Conservation (phyloP, 2,888 invertebrate species). For the Rhagonycha lutea region DNA sequence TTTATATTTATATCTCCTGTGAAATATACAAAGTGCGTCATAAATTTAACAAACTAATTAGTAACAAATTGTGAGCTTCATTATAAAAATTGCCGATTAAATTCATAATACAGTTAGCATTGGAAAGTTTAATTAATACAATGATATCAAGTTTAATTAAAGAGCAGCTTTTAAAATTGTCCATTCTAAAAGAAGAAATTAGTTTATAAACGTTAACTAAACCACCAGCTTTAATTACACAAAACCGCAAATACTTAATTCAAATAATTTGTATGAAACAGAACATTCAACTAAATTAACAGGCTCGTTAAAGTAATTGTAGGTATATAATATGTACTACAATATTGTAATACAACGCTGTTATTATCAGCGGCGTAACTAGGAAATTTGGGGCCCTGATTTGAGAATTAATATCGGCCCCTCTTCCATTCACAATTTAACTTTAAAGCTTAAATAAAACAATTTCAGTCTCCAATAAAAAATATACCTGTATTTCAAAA, state of each 20-base stretch:
- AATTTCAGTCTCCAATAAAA: no score
- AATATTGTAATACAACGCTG: not conserved
- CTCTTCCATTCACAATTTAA: no score
- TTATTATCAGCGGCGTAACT: no score
- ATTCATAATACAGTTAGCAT: not conserved
- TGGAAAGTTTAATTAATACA: not conserved
- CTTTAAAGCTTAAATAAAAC: no score
- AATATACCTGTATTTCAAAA: no score
- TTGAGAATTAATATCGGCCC: no score
- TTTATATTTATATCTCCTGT: no score
- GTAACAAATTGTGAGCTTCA: not conserved
- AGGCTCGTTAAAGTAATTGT: not conserved
- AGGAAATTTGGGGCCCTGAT: no score
- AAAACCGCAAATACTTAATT: not conserved
- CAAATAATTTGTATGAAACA: conserved; percentile 1
- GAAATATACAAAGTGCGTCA: not conserved
- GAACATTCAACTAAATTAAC: not conserved
- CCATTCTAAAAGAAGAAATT: not conserved
- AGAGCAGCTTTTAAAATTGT: not conserved
- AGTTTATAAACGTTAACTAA: not conserved
- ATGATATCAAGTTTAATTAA: not conserved
- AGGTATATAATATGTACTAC: not conserved
- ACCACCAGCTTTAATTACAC: conserved; percentile 1
- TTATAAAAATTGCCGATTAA: not conserved
- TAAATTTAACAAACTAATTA: not conserved